Percentiles rank a stretch among this genome's conserved stretches.
Evolutionary conservation across 2,888 invertebrate species (phyloP).

Genomic region (Furcula furcula): DNA sequence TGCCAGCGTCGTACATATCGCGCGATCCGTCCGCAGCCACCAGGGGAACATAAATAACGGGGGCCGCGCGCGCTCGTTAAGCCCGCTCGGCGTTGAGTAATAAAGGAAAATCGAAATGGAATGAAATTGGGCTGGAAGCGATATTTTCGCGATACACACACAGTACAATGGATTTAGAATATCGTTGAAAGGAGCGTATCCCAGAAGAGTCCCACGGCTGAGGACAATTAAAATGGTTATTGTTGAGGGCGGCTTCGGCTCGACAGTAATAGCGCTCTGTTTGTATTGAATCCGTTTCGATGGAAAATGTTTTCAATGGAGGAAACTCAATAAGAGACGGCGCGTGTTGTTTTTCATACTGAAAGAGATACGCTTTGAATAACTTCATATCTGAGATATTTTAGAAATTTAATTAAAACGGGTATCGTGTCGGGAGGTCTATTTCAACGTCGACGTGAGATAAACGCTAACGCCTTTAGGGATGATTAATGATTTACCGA

Average conservation of each 20-base stretch:
- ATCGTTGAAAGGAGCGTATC: conserved; percentile 62
- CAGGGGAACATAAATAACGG: conserved; percentile 80
- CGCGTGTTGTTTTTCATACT: conserved; percentile 54
- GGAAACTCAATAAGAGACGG: conserved; percentile 58
- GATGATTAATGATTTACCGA: conserved; percentile 43
- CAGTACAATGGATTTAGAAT: conserved; percentile 73
- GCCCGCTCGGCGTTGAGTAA: conserved; percentile 77
- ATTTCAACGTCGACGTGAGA: conserved; percentile 35
- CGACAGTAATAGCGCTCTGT: conserved; percentile 56
- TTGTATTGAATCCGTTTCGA: conserved; percentile 63
- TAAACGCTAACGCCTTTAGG: conserved; percentile 32
- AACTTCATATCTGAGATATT: conserved; percentile 61
- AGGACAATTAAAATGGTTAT: conserved; percentile 75
- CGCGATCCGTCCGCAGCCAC: conserved; percentile 76
- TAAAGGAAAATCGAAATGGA: conserved; percentile 82
- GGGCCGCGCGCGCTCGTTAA: conserved; percentile 77
- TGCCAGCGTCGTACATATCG: conserved; percentile 73
- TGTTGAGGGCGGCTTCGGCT: conserved; percentile 55
- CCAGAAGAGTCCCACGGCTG: conserved; percentile 58
- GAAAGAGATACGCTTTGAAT: conserved; percentile 52
- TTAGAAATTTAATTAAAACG: conserved; percentile 67
- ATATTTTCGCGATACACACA: conserved; percentile 75
- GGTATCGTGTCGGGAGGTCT: conserved; percentile 32
- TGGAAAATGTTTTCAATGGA: conserved; percentile 65
- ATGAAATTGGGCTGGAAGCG: conserved; percentile 79